phyloP scores from a whole-genome alignment of 1,140 invertebrate species.

The Drosophila mauritiana region DNA sequence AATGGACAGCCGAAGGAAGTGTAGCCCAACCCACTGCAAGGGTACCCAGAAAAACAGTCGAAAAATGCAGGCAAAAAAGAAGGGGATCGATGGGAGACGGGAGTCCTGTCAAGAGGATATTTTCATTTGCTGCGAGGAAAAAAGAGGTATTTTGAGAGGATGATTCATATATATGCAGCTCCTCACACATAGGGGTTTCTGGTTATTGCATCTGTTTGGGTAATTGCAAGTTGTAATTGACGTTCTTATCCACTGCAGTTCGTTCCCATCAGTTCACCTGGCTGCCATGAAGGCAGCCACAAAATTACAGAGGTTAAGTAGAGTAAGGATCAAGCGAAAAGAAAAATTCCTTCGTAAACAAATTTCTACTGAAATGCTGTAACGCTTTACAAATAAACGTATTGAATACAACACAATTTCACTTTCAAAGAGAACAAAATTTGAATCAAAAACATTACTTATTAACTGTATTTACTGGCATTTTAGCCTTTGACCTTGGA shows the following conservation, averaged over 20 bases:
- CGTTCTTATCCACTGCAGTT: slow-evolving; percentile 27
- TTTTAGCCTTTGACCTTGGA: no score
- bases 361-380: no score
- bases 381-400: no score
- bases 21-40: slow-evolving; percentile 13
- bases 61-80: not conserved
- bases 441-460: no score
- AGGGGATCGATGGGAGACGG: not conserved
- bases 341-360: no score
- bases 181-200: not conserved
- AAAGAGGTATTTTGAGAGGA: slow-evolving; percentile 15
- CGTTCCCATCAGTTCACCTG: slow-evolving; percentile 29
- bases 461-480: no score
- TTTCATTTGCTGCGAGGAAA: slow-evolving; percentile 20
- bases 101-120: slow-evolving; percentile 36
- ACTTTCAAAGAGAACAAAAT: no score
- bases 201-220: slow-evolving; percentile 11
- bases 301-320: not conserved
- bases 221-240: slow-evolving; percentile 60
- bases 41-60: slow-evolving; percentile 19
- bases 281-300: slow-evolving; percentile 23
- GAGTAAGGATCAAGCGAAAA: no score
- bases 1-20: slow-evolving; percentile 33
- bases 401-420: no score
- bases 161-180: slow-evolving; percentile 14